Base-by-base conservation (phyloP, 1,140 invertebrate species). In the Aphaenogaster ashmeadi region DNA sequence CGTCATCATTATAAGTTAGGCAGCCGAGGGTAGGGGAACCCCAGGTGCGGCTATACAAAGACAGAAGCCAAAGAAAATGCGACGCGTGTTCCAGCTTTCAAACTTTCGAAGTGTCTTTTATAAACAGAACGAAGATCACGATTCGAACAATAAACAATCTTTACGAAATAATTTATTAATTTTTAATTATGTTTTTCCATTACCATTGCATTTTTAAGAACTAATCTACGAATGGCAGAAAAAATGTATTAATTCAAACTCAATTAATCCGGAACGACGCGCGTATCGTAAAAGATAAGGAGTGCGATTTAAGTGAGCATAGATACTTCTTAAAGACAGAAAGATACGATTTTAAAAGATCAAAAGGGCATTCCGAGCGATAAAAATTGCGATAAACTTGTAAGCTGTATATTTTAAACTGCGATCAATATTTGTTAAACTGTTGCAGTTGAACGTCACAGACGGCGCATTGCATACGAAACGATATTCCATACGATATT, bases 1-100 rank as follows among this genome's bases (percentile, higher is more conserved):
- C 79, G 56, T 87, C 66, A 87, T 88, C 87, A 81, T 90, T 81
- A 79, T 78, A 88, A 84, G 89, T 87, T 66, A 62, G 78, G 74
- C 64, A 69, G 41, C 62, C 44, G n/a, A 27, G 84, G 80, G 90
- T 80, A 83, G 90, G 85, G 90, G 83, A 66, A 84, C 41, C 60
- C 62, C 89, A 91, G 90, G 90, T 67, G 8, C 87, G 87, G 71
- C 27, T 88, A 50, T 52, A 50, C 36, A 13, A 64, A 9, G 3
- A 64, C 5, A 13, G 33, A 66, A 86, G 11, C 7, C 54, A 18
- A 74, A 47, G 41, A 2, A 74, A 74, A 74, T 18, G n/a, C 8
- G 1, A 60, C 18, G 33, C 18, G 6, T 2, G 33, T 1, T 64
- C 15, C 11, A 58, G 0, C 7, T n/a, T 58, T 1, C 13, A n/a